Conservation (phyloP, 2,888 invertebrate species). For the Agrotis clavis region DNA sequence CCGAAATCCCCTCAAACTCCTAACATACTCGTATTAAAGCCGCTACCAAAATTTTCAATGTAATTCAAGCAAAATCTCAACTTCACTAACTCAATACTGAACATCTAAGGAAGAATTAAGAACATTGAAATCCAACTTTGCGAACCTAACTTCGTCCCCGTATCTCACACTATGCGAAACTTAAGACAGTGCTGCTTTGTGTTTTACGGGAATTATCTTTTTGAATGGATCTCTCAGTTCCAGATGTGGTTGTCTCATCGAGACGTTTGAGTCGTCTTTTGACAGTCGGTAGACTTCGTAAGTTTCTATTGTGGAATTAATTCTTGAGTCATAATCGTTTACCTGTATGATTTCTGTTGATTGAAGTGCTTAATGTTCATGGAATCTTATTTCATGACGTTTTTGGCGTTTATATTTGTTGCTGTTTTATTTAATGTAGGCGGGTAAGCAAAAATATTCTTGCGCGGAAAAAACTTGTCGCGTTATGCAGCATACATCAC, state of each 20-base stretch:
- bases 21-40: slow-evolving; percentile 5
- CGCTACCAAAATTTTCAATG: slow-evolving; percentile 28
- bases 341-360: slow-evolving; percentile 50
- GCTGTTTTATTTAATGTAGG: too few relatives aligned
- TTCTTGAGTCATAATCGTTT: slow-evolving; percentile 44
- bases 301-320: slow-evolving; percentile 54
- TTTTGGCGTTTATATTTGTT: neutral
- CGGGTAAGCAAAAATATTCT: too few relatives aligned
- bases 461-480: too few relatives aligned
- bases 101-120: slow-evolving; percentile 54
- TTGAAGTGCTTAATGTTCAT: neutral
- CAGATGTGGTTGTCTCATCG: slow-evolving; percentile 52
- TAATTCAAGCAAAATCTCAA: slow-evolving; percentile 44
- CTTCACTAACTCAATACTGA: slow-evolving; percentile 47
- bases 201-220: slow-evolving; percentile 69
- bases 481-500: too few relatives aligned
- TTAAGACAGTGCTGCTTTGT: slow-evolving; percentile 63
- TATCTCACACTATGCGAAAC: slow-evolving; percentile 58
- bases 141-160: slow-evolving; percentile 57
- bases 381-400: neutral
- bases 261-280: slow-evolving; percentile 54
- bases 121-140: slow-evolving; percentile 59
- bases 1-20: slow-evolving; percentile 8
- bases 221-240: slow-evolving; percentile 64
- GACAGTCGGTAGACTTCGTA: slow-evolving; percentile 28